These are phyloP conservation scores for Callopanchax toddi DNA, from an alignment of 2,113 vertebrate species.

Conservation along the genomic window DNA sequence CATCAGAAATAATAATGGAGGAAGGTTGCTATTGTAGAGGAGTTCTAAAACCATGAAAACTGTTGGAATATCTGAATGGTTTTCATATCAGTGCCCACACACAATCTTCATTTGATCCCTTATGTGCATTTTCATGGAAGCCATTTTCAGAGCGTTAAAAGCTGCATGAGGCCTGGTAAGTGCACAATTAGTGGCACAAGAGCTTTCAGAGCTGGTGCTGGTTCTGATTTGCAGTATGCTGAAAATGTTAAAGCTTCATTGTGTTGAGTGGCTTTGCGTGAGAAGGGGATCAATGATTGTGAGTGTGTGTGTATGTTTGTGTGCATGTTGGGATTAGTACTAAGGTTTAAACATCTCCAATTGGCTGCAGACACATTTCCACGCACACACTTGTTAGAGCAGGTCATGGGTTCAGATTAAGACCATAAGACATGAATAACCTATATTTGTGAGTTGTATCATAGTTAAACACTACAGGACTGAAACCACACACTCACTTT, in stretches of 20 bases:
- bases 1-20: no score
- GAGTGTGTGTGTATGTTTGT: conserved; percentile 32
- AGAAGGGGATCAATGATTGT: conserved; percentile 59
- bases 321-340: conserved; percentile 42
- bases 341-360: conserved; percentile 44
- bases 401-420: conserved; percentile 68
- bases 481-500: not conserved
- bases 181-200: conserved; percentile 37
- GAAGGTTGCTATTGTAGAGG: no score
- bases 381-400: conserved; percentile 35
- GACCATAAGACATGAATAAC: conserved; percentile 67
- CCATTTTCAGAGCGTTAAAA: conserved; percentile 27
- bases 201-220: conserved; percentile 30
- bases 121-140: conserved; percentile 2
- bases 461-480: conserved; percentile 14
- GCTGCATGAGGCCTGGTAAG: conserved; percentile 21
- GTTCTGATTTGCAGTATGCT: conserved; percentile 28
- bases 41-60: not conserved
- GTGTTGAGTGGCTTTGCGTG: conserved; percentile 64
- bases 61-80: not conserved
- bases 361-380: conserved; percentile 4
- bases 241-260: conserved; percentile 47
- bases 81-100: no score
- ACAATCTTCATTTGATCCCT: not conserved
- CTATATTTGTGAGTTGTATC: conserved; percentile 58